These are phyloP conservation scores for Uromys caudimaculatus DNA, from an alignment of 2,797 vertebrate species.

Conservation along the genomic window DNA sequence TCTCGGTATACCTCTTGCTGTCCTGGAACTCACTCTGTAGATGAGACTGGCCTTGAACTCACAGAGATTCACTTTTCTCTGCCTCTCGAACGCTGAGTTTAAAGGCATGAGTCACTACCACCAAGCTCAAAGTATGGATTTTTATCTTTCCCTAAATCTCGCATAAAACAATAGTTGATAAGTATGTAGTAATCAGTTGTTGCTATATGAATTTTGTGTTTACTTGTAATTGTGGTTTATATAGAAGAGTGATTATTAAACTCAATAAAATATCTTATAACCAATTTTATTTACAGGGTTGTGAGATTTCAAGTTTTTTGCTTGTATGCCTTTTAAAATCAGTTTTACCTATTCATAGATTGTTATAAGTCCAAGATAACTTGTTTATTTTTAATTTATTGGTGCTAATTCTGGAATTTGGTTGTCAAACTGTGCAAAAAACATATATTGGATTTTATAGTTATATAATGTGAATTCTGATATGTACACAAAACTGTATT, in stretches of 20 bases:
- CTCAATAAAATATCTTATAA: constrained; percentile 9
- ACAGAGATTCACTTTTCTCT: neutral
- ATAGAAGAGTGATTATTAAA: constrained; percentile 17
- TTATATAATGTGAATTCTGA: constrained; percentile 25
- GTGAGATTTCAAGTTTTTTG: neutral
- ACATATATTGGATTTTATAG: constrained; percentile 49
- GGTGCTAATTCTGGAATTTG: neutral
- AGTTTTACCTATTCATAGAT: neutral
- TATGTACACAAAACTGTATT: constrained; percentile 8
- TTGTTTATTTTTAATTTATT: constrained; percentile 39
- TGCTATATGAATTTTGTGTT: neutral
- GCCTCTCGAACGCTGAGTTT: neutral
- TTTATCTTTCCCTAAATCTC: neutral
- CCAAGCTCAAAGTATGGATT: neutral
- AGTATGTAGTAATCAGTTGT: neutral
- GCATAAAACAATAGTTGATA: neutral
- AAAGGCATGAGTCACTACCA: neutral
- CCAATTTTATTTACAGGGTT: neutral
- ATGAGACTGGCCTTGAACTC: neutral
- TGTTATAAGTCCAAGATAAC: neutral
- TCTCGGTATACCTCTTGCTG: neutral
- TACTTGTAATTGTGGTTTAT: neutral
- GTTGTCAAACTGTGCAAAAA: constrained; percentile 36
- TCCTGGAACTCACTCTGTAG: neutral
- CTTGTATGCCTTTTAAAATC: neutral